Evolutionary conservation across 1,140 invertebrate species (phyloP), one percentile per base, ranked within the genome.

Genomic region (Maniola jurtina): DNA sequence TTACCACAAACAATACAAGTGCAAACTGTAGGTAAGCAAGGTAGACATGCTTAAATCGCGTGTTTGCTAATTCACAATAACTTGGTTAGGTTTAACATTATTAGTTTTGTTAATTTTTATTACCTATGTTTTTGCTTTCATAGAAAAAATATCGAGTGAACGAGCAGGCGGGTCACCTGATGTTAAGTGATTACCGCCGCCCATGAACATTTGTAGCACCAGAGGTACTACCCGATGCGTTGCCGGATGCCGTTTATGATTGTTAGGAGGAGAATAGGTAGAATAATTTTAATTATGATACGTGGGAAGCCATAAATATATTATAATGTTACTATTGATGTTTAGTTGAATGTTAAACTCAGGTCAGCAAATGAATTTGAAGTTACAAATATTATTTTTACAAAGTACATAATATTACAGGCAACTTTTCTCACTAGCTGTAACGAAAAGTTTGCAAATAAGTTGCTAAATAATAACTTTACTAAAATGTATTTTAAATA

Each of bases 391-490:
- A 81, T 79, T 82, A 76, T 80, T 79, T 80, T 69, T 72, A 80
- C 70, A 72, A 73, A 79, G 72, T 73, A 74, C 25, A 25, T 25
- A n/a, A n/a, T 25, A 25, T 25, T 25, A 25, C 73, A 81, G 78
- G 70, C 77, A 81, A 83, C 79, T 83, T 83, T 83, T 83, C 79
- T 83, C 81, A 83, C 81, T 83, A 83, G 75, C 72, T 58, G 76
- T 75, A 80, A 78, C 76, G 64, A 75, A 74, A 60, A 68, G 71
- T 62, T 77, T 71, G 77, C 72, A 71, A 75, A 57, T 70, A 47
- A 50, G 48, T 40, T 54, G 50, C 50, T 54, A 54, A 14, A 54
- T 14, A 54, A 54, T 16, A 33, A 54, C 15, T 14, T 54, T 56
- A 56, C 11, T 56, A 56, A 56, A 56, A 35, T 56, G 45, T 48